Evolutionary conservation across 2,797 vertebrate genomes (phyloP), one percentile per base, ranked within the genome.

Genomic region (Lagorchestes hirsutus): DNA sequence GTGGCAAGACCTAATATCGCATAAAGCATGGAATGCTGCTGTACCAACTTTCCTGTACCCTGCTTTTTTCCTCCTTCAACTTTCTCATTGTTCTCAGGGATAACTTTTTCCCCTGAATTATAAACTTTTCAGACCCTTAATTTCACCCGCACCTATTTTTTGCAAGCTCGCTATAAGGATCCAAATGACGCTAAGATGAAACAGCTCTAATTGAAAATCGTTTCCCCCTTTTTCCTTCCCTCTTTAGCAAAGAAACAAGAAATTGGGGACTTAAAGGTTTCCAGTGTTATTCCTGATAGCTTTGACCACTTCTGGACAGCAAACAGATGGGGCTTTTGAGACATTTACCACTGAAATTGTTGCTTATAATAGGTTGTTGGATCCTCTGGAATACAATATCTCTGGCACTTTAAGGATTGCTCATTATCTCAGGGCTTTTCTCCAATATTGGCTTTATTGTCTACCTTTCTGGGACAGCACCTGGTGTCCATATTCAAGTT

Each of bases 321-420:
- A 97, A 29, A 98, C 99, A 50, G 97, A 97, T 46, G 99, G 98
- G 96, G 97, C 98, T 96, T 99, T 99, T 98, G 99, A 99, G 98
- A 90, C 95, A 98, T 99, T 99, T 99, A 99, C 99, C 98, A 98
- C 99, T 99, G 99, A 99, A 99, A 99, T 99, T 98, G 99, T 99
- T 99, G 99, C 99, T 99, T 99, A 99, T 96, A 99, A 99, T 99
- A 99, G 99, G 99, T 99, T 99, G 98, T 98, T 98, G 98, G 99
- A 99, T 98, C 98, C 98, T 57, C 97, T 98, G 98, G 99, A 99
- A 97, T 99, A 99, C 98, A 99, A 99, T 96, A 22, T 99, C 95
- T 99, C 99, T 74, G 98, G 98, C 96, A 98, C 98, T 98, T 98
- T 98, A 94, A 98, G 98, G 97, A 99, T 98, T 90, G 98, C 98